phyloP scores from a whole-genome alignment of 2,113 vertebrate genomes.

The Fregata magnificens region DNA sequence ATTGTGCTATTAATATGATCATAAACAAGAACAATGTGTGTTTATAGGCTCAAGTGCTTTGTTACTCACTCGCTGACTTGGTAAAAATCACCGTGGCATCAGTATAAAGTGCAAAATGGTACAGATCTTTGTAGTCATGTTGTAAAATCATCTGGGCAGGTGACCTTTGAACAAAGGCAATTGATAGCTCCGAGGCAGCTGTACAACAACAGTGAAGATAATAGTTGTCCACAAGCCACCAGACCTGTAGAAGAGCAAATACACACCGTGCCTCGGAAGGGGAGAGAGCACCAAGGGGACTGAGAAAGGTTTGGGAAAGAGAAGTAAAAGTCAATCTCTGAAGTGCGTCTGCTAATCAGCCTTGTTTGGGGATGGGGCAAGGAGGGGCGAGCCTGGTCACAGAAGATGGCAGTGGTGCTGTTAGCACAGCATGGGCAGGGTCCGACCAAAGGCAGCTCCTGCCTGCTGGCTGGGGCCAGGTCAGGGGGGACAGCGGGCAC shows the following conservation, averaged over 20 bases:
- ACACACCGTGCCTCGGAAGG: not conserved
- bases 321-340: not conserved
- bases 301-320: not conserved
- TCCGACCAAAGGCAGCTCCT: not conserved
- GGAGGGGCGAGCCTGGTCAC: not conserved
- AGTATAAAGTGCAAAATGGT: slow-evolving; percentile 65
- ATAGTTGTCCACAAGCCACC: not conserved
- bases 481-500: too few species aligned
- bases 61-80: slow-evolving; percentile 54
- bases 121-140: slow-evolving; percentile 22
- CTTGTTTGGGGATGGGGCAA: not conserved
- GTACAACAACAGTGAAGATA: slow-evolving; percentile 18
- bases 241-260: not conserved
- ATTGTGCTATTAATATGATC: slow-evolving; percentile 51
- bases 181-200: slow-evolving; percentile 23
- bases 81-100: slow-evolving; percentile 41
- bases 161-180: slow-evolving; percentile 69
- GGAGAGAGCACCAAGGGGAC: not conserved
- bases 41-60: slow-evolving; percentile 51
- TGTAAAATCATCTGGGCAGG: slow-evolving; percentile 65
- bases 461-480: too few species aligned
- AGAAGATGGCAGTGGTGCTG: not conserved
- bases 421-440: not conserved
- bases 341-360: not conserved
- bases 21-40: slow-evolving; percentile 59